Base-by-base conservation (phyloP, 2,888 invertebrate genomes). In the Eilema caniola region DNA sequence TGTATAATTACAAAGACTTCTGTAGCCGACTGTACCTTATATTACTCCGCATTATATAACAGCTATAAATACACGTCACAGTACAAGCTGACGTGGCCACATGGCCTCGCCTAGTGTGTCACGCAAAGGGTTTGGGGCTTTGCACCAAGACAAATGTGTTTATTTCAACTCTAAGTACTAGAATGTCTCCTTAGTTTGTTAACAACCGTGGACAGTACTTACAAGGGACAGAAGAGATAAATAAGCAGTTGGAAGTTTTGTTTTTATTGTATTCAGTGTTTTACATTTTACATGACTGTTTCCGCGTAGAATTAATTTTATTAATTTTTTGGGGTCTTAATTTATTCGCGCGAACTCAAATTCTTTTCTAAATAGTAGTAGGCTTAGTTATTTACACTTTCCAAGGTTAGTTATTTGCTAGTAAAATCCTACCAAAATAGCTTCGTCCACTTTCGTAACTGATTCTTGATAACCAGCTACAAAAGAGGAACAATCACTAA, bases 31-130 rank as follows among this genome's bases (percentile, higher is more conserved):
- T 76, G 74, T 80, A 78, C 77, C 70, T 74, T 76, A 73, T 67
- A 71, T 64, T 62, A 73, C 70, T 73, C 59, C 65, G 56, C 77
- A 69, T 78, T 82, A 78, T 73, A 76, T 77, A 82, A 79, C 71
- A 69, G 79, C 85, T 76, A 84, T 85, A 84, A 83, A 84, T 84
- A 84, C 71, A 74, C 72, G 81, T 82, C 82, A 82, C 71, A 77
- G 72, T 77, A 75, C 77, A 77, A 66, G 74, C 78, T 85, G 84
- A 80, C 83, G 77, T 71, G 73, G 73, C 78, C 79, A 75, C 81
- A 81, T 77, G 76, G 67, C 76, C 75, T 78, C 76, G 76, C 81
- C 83, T 82, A 68, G 73, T 74, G 66, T 82, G 84, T 82, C 84
- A 82, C 79, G 82, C 81, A 70, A 82, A 86, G 84, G 81, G 83